These are phyloP conservation scores for Agelas oroides DNA, from an alignment of 37 sponge, comb jelly and placozoan species.

Conservation along the genomic window DNA sequence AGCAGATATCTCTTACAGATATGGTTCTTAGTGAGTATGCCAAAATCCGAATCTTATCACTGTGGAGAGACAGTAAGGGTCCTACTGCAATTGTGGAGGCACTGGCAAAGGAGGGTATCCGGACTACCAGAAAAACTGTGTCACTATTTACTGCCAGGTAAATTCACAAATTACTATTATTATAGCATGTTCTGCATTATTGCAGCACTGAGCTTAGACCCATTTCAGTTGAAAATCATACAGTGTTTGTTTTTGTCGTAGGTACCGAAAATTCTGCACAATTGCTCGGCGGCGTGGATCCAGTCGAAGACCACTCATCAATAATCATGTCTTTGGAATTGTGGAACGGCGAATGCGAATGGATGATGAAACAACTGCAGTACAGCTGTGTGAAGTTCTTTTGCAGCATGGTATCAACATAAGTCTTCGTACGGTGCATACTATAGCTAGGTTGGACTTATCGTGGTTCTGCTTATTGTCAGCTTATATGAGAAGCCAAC, in stretches of 20 bases:
- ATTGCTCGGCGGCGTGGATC: constrained; percentile 22
- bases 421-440: background rate
- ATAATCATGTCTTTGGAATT: background rate
- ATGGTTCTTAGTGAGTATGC: constrained; percentile 31
- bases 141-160: background rate
- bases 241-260: background rate
- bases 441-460: constrained; percentile 33
- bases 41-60: constrained; percentile 2
- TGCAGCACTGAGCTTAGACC: too few relatives aligned
- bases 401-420: background rate
- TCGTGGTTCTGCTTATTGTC: constrained; percentile 45
- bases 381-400: constrained; percentile 21
- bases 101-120: background rate
- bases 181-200: background rate
- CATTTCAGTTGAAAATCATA: too few relatives aligned
- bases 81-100: background rate
- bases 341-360: constrained; percentile 29
- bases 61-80: background rate
- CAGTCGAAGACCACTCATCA: constrained; percentile 30
- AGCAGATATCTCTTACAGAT: too few relatives aligned
- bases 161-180: background rate
- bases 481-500: constrained; percentile 27
- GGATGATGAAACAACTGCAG: constrained; percentile 57
- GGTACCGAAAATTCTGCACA: constrained; percentile 5
- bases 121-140: constrained; percentile 14